Conservation (phyloP, 2,797 vertebrate genomes). For the Chloroceryle inda region DNA sequence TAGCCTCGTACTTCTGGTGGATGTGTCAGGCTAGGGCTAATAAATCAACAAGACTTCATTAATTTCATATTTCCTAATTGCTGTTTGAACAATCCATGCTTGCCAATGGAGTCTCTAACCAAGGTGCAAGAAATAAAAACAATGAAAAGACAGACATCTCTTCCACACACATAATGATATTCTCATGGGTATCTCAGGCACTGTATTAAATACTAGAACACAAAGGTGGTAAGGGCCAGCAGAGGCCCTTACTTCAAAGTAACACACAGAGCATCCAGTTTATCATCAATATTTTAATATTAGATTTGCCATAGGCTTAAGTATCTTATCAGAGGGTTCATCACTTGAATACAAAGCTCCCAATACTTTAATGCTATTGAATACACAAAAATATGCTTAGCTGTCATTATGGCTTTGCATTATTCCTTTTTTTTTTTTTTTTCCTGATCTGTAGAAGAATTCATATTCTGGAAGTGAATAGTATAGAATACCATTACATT, state of each 20-base stretch:
- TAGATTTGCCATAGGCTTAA: not conserved
- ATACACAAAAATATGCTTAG: not conserved
- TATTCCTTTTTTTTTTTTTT: not conserved
- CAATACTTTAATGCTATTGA: not conserved
- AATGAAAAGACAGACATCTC: not conserved
- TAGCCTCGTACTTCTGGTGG: not conserved
- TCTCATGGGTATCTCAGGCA: not conserved
- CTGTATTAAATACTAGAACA: not conserved
- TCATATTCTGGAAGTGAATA: not conserved
- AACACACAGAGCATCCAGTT: not conserved
- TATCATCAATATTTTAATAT: not conserved
- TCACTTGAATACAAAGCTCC: accelerated
- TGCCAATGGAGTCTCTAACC: not conserved
- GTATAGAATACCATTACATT: not conserved
- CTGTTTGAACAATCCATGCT: not conserved
- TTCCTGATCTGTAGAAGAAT: not conserved
- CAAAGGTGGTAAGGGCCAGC: not conserved
- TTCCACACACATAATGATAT: not conserved
- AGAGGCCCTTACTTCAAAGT: not conserved
- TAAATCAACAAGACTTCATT: not conserved
- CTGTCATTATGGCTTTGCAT: not conserved
- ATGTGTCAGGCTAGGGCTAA: not conserved
- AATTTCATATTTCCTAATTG: not conserved
- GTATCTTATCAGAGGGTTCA: not conserved
- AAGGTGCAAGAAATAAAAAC: not conserved